Conservation (phyloP, 2,888 invertebrate genomes). For the Caenorhabditis sinica region DNA sequence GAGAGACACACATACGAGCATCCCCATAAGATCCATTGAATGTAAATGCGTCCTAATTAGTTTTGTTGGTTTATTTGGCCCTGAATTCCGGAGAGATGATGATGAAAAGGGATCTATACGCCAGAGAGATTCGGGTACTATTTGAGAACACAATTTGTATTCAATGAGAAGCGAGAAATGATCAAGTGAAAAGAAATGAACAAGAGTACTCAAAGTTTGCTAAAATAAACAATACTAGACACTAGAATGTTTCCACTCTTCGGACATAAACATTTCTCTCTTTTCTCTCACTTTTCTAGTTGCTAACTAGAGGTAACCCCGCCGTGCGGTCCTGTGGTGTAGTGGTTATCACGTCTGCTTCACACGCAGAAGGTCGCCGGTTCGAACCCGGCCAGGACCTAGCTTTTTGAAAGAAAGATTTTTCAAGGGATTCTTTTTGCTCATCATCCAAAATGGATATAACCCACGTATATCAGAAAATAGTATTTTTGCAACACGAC, state of each 20-base stretch:
- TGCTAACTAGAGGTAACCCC: neutral
- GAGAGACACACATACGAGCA: neutral
- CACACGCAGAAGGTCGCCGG: constrained; percentile 81
- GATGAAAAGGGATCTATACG: constrained; percentile 3
- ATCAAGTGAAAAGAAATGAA: neutral
- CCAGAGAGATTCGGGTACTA: constrained; percentile 8
- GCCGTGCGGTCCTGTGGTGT: constrained; percentile 73
- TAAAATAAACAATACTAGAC: constrained; percentile 14
- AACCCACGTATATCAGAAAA: constrained; percentile 1
- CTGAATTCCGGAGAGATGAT: constrained; percentile 6
- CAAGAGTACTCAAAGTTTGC: constrained; percentile 10
- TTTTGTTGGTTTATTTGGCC: constrained; percentile 44
- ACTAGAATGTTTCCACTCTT: neutral
- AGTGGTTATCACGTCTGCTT: constrained; percentile 82
- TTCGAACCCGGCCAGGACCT: constrained; percentile 78
- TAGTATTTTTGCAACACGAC: constrained; percentile 11
- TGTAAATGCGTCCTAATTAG: constrained; percentile 44
- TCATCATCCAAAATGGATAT: neutral
- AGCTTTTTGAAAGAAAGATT: constrained; percentile 1
- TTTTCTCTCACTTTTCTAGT: neutral
- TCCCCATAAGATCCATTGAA: constrained; percentile 32
- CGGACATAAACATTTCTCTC: constrained; percentile 14
- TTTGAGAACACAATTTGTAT: constrained; percentile 33
- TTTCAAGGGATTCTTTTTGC: neutral
- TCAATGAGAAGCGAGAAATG: neutral